Percentiles rank a stretch among this genome's conserved stretches.
Conservation (phyloP, 2,113 vertebrate species). For the Corythoichthys intestinalis region DNA sequence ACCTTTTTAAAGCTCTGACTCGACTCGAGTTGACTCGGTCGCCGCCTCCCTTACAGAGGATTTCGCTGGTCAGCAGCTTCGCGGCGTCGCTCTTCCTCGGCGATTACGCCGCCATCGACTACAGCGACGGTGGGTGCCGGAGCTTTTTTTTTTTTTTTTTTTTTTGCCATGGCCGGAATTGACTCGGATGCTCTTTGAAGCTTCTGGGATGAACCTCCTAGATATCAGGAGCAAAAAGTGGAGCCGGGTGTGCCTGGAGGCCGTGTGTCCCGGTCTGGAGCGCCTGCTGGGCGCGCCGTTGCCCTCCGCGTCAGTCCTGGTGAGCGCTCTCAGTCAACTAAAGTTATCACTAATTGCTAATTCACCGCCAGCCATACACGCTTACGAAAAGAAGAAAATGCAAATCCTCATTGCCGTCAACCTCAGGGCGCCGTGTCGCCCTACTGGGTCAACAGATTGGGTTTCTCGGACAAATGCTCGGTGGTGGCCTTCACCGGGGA, state of each 20-base stretch:
- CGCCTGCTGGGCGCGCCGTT: conserved; percentile 72
- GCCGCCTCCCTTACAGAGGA: conserved; percentile 75
- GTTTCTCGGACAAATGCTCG: conserved; percentile 79
- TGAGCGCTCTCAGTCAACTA: conserved; percentile 39
- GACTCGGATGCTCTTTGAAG: conserved; percentile 50
- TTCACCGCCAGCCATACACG: no score
- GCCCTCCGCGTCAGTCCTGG: conserved; percentile 79
- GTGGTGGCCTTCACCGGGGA: conserved; percentile 92
- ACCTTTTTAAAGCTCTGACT: no score
- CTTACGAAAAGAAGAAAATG: no score
- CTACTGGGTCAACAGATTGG: conserved; percentile 78
- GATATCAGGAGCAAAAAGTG: conserved; percentile 80
- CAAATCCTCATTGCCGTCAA: no score
- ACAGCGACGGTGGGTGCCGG: conserved; percentile 80
- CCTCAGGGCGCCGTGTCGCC: conserved; percentile 80
- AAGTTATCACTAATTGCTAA: no score
- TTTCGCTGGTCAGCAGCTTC: conserved; percentile 94
- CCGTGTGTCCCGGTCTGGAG: conserved; percentile 77
- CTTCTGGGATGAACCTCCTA: conserved; percentile 95
- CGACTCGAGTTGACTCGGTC: no score
- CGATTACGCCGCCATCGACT: conserved; percentile 83
- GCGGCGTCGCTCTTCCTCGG: conserved; percentile 91
- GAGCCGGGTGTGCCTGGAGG: conserved; percentile 78
- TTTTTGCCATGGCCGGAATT: no score
- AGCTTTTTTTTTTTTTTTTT: no score